phyloP scores from a whole-genome alignment of 2,888 invertebrate species.

The Oscheius sp. region DNA sequence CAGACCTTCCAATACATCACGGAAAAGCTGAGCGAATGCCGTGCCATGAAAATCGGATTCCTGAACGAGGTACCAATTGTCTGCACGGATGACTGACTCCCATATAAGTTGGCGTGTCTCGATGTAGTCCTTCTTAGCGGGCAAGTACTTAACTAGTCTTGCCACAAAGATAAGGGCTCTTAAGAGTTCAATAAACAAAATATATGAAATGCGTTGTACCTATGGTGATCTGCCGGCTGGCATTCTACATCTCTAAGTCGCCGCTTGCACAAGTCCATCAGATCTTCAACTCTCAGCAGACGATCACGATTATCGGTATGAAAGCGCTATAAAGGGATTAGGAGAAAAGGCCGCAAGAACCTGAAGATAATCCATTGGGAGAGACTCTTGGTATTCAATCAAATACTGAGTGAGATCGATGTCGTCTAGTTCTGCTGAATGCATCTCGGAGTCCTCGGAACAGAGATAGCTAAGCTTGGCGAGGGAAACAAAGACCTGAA shows the following conservation, averaged over 20 bases:
- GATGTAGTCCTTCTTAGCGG: neutral
- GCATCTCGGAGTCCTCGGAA: neutral
- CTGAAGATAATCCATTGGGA: slow-evolving; percentile 6
- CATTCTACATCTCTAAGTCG: slow-evolving; percentile 3
- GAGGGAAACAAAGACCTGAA: slow-evolving; percentile 14
- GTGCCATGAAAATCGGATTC: neutral
- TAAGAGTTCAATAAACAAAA: slow-evolving; percentile 11
- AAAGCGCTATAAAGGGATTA: neutral
- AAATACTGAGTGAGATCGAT: neutral
- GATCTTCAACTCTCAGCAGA: slow-evolving; percentile 1
- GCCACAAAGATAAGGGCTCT: slow-evolving; percentile 11
- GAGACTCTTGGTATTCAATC: slow-evolving; percentile 19
- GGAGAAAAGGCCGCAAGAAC: neutral
- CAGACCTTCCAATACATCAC: slow-evolving; percentile 1
- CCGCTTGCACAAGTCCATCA: slow-evolving; percentile 21
- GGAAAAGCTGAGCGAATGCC: slow-evolving; percentile 1
- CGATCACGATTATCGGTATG: slow-evolving; percentile 19
- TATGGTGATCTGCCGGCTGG: neutral
- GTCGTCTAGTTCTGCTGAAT: slow-evolving; percentile 5
- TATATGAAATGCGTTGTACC: neutral
- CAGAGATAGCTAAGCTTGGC: slow-evolving; percentile 27
- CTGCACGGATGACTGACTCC: neutral
- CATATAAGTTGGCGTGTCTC: slow-evolving; percentile 7
- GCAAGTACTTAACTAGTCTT: neutral
- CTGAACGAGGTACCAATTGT: slow-evolving; percentile 16